A percentile compares a stretch with the other conserved stretches of the same genome.
These are phyloP conservation scores for Alfaro cultratus DNA, from an alignment of 2,797 vertebrate species.

Conservation along the genomic window DNA sequence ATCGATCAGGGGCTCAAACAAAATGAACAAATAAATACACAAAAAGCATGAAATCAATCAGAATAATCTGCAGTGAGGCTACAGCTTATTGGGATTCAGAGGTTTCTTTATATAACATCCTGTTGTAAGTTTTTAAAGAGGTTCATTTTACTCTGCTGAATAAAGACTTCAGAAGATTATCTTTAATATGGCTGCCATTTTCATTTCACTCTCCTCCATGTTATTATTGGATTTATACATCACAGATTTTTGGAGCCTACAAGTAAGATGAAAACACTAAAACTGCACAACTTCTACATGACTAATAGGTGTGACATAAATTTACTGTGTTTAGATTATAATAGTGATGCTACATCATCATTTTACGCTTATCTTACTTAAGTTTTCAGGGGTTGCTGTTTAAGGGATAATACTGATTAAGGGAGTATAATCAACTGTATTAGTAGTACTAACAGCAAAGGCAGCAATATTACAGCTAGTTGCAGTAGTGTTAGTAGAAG, in stretches of 20 bases:
- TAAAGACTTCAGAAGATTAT: constrained; percentile 23
- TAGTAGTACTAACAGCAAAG: neutral
- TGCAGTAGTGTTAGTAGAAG: too few relatives aligned
- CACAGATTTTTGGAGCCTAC: constrained; percentile 10
- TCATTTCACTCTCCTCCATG: constrained; percentile 19
- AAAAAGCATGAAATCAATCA: constrained; percentile 3
- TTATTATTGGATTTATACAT: constrained; percentile 30
- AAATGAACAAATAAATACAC: constrained; percentile 12
- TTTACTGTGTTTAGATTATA: neutral
- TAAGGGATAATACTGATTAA: too few relatives aligned
- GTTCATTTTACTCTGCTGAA: constrained; percentile 21
- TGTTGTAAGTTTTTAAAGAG: constrained; percentile 11
- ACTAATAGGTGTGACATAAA: neutral
- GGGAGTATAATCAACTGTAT: neutral
- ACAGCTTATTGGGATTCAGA: neutral
- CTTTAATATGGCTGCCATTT: constrained; percentile 17
- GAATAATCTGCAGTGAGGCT: neutral
- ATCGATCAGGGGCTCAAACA: constrained; percentile 9
- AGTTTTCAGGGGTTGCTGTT: neutral
- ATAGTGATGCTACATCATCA: neutral
- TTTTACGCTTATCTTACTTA: neutral
- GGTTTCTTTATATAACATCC: neutral
- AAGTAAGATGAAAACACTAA: neutral
- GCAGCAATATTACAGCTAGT: neutral
- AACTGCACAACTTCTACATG: neutral